These are phyloP conservation scores for Acrocephalus scirpaceus DNA, from an alignment of 2,797 vertebrate species.

Conservation along the genomic window DNA sequence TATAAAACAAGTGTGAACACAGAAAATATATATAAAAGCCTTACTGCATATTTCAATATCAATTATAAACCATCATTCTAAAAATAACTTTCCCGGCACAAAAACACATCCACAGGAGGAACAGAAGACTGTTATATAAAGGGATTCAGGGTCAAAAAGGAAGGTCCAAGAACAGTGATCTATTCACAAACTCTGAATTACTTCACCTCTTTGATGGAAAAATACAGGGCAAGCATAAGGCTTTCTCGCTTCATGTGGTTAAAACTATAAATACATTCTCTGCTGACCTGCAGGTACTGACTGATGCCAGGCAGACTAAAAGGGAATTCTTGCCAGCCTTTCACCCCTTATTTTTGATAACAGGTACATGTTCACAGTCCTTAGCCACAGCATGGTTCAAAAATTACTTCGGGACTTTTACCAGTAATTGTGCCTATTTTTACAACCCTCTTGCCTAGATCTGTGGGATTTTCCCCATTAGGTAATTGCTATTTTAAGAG, in stretches of 20 bases:
- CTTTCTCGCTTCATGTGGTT: conserved; percentile 55
- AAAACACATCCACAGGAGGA: conserved; percentile 41
- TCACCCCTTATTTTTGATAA: conserved; percentile 18
- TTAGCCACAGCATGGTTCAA: neutral
- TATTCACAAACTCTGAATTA: conserved; percentile 62
- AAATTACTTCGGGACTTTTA: conserved; percentile 4
- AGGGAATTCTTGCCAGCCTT: neutral
- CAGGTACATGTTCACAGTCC: neutral
- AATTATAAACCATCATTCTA: conserved; percentile 46
- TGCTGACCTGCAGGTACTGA: conserved; percentile 51
- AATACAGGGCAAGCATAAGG: conserved; percentile 35
- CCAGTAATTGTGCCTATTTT: conserved; percentile 40
- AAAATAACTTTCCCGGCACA: conserved; percentile 39
- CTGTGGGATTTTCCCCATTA: conserved; percentile 63
- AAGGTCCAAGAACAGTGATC: conserved; percentile 60
- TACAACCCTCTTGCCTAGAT: conserved; percentile 16
- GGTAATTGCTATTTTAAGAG: conserved; percentile 73
- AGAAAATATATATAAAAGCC: neutral
- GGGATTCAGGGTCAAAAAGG: conserved; percentile 52
- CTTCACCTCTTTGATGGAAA: conserved; percentile 68
- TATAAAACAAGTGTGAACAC: neutral
- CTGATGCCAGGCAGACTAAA: conserved; percentile 29
- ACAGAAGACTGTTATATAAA: conserved; percentile 63
- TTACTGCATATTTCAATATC: conserved; percentile 8
- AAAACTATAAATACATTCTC: conserved; percentile 57